Conservation (phyloP, 2,888 invertebrate species). For the Machimus atricapillus region DNA sequence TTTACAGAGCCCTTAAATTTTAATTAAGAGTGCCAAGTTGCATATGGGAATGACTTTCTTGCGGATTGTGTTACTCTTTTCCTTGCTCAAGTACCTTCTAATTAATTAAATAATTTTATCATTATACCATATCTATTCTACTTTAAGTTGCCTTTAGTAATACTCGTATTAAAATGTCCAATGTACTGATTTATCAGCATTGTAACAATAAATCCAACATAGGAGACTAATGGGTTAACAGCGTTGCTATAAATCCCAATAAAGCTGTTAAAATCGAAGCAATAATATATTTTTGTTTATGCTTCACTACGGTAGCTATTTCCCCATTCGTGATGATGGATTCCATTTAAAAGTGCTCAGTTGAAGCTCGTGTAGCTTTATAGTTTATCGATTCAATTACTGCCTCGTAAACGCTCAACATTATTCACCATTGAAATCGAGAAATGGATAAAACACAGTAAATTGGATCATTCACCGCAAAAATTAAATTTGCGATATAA, state of each 20-base stretch:
- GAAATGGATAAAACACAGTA: background rate
- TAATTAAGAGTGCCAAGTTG: no score
- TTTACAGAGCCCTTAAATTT: no score
- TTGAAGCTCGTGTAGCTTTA: background rate
- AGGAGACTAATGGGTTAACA: background rate
- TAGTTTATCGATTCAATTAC: background rate
- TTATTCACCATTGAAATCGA: background rate
- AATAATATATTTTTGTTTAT: background rate
- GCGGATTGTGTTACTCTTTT: no score
- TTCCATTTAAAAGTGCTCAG: background rate
- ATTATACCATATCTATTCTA: no score
- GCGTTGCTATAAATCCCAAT: background rate
- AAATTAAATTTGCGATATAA: background rate
- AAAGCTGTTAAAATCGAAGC: background rate
- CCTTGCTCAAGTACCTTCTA: no score
- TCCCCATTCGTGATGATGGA: background rate
- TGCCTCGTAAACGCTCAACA: background rate
- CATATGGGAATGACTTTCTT: no score
- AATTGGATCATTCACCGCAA: background rate
- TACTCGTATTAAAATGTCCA: background rate
- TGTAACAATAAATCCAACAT: background rate
- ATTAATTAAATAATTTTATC: no score
- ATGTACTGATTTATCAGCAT: background rate
- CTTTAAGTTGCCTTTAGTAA: background rate
- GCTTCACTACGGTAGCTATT: background rate